Base-by-base conservation (phyloP, 2,888 invertebrate species). In the Watsonalla binaria region DNA sequence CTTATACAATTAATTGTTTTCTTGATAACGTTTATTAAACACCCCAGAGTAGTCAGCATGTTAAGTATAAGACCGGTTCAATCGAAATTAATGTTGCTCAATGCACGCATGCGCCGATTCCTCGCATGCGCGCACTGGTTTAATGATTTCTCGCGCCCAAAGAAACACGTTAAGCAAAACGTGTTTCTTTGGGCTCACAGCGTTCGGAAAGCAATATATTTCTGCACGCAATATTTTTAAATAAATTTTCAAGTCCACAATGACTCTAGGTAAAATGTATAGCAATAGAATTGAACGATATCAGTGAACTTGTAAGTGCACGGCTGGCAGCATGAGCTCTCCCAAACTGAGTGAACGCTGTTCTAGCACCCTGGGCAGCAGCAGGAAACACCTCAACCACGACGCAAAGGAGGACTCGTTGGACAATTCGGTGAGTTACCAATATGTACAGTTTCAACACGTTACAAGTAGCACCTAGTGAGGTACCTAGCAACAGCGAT, bases 381-480 rank as follows among this genome's bases (percentile, higher is more conserved):
- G 84, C 49, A 86, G 83, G 57, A 88, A 86, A 69, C 76, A 76
- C 24, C 72, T 86, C 6, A 80, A 63, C 68, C 76, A 74, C 55
- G 90, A 90, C 35, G 77, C 77, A 1, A 88, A 88, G 59, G 89
- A 89, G 57, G 88, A 90, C 51, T 90, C 89, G 2, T 68, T 89
- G 33, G 90, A 90, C 48, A 90, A 86, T 63, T 88, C 89, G 48
- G 90, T 90, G 66, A 87, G 87, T 86, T 24, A 24, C 24, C 24
- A 24, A 24, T 24, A 4, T 2, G 24, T 24, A 24, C 24, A 24
- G 24, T 24, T 24, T 24, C 24, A 24, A 24, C 24, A 24, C 1
- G 24, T 24, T 24, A 24, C 24, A 24, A 24, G 24, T 24, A 24
- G 24, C 4, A 24, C 24, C 24, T 24, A 24, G 24, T 24, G n/a